Base-by-base conservation (phyloP, 2,113 vertebrate species). In the Alethe diademata region DNA sequence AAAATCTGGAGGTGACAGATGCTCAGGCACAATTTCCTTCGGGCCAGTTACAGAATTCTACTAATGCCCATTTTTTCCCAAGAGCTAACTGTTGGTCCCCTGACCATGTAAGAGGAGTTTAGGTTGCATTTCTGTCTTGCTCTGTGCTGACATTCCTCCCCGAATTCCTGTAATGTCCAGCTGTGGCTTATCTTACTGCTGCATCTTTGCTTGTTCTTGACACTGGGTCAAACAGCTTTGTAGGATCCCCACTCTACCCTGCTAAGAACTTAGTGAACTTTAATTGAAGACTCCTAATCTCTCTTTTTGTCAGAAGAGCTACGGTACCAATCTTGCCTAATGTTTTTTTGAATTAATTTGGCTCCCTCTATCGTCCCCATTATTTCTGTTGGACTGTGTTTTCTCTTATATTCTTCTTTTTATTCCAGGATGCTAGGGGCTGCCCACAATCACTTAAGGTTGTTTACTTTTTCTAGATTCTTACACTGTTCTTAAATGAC, bases 281-380 rank as follows among this genome's bases (percentile, higher is more conserved):
- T 94, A 97, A 96, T 92, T 70, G 78, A 96, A 93, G 71, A 72
- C 64, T 90, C 56, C 67, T 58, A 83, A 88, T 94, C 75, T 92
- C 78, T 92, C 76, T 70, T 90, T 95, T 76, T 92, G 29, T 92
- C 94, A 80, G 87, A 95, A 78, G 76, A 86, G 64, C 60, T 76
- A 18, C 2, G 1, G 65, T 88, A 53, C 78, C 78, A 78, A 89
- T 97, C 97, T 96, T 95, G 76, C 76, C 35, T 83, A 76, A 50
- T 2, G 1, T 62, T 94, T 97, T 96, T 97, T 90, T 58, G 20
- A 96, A 95, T 94, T 97, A 97, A 96, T 98, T 97, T 97, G 94
- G 95, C 95, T 95, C 96, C 96, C 96, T 96, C 94, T 97, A 96
- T 97, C 90, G 93, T 97, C 86, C 73, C 90, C 76, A 35, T 91